Percentiles rank a stretch among this genome's conserved stretches.
Conservation (phyloP, 2,888 invertebrate genomes). For the Trichacis sp. region DNA sequence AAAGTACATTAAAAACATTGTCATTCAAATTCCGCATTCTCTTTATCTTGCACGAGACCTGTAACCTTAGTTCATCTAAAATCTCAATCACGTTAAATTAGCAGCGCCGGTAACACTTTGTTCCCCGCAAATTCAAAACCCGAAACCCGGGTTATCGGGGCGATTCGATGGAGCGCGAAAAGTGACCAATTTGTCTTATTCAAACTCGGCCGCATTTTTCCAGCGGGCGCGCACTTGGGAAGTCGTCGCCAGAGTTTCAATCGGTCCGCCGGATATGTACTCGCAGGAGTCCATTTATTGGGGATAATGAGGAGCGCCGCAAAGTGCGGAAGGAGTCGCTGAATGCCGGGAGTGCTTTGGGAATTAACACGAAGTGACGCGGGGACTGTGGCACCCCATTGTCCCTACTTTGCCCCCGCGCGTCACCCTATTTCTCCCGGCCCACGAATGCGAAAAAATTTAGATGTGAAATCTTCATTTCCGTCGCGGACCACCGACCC, state of each 20-base stretch:
- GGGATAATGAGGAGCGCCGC: conserved; percentile 51
- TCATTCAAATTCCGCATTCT: not conserved
- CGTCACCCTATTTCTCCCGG: conserved; percentile 47
- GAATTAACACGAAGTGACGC: conserved; percentile 62
- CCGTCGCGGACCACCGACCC: conserved; percentile 60
- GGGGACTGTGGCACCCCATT: conserved; percentile 54
- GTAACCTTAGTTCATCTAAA: no score
- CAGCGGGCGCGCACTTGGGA: conserved; percentile 25
- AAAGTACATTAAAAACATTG: not conserved
- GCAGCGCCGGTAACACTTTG: no score
- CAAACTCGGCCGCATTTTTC: not conserved
- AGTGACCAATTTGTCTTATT: not conserved
- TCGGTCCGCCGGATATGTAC: conserved; percentile 64
- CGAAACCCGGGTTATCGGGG: not conserved
- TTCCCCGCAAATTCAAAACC: not conserved
- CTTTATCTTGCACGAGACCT: no score
- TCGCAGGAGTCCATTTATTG: conserved; percentile 51
- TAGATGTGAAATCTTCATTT: conserved; percentile 68
- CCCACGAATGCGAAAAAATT: conserved; percentile 60
- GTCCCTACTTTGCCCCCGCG: conserved; percentile 48
- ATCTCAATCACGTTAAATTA: no score
- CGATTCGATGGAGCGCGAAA: not conserved
- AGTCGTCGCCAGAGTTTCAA: conserved; percentile 58
- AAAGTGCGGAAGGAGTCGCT: conserved; percentile 26
- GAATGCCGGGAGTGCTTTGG: conserved; percentile 38